Evolutionary conservation across 2,888 invertebrate genomes (phyloP), one percentile per base, ranked within the genome.

Genomic region (Alloscopus bannaensis): DNA sequence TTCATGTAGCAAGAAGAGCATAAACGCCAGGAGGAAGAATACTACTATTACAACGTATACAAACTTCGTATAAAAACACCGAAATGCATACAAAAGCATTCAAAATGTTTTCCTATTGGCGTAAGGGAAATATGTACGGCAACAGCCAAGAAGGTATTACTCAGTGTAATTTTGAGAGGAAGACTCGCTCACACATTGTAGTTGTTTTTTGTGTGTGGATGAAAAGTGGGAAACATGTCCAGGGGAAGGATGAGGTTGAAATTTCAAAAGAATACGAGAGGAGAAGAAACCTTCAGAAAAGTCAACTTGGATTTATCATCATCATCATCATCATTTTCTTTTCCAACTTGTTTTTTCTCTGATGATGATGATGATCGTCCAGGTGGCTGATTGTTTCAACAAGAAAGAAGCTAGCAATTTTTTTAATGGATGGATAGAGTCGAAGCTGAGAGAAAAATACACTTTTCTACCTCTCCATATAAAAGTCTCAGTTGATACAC

Each of bases 301-400:
- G 22, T 24, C 24, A 42, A 16, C 62, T 18, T n/a, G n/a, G n/a
- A n/a, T n/a, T n/a, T n/a, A n/a, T 47, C 47, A 3, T 47, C 47
- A 47, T 47, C 8, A 18, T 47, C 47, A 47, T 6, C 16, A 13
- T 20, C 52, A n/a, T 18, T 47, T 18, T 47, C 47, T 47, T 18
- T 47, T 18, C 18, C 47, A 50, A 13, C 22, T 20, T 18, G 1
- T 4, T 36, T 47, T 28, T 69, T 62, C 22, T 68, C 42, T 50
- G 26, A 42, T 42, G 22, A 40, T 40, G 57, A 47, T 68, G 20
- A 47, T 55, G 40, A 29, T 69, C 66, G 66, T 72, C 79, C 79
- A 79, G 79, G 79, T 79, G 79, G 79, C 79, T 79, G 72, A 79
- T 79, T 79, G 72, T 79, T 79, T 79, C 79, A 79, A 72, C 71